Base-by-base conservation (phyloP, 2,888 invertebrate genomes). In the Caenorhabditis panamensis region DNA sequence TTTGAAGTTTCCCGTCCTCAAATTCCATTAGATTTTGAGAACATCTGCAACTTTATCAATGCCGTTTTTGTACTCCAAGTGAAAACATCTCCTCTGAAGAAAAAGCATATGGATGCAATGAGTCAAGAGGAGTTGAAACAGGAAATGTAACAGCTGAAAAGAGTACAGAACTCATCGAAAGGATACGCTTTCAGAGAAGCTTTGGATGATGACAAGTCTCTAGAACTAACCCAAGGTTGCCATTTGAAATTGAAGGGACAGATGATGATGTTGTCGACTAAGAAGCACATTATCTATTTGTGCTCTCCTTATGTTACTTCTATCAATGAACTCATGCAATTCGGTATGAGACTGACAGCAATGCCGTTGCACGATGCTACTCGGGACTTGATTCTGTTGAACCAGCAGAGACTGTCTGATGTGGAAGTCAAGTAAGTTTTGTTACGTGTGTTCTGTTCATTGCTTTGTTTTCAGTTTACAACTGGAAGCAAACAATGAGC, bases 401-500 rank as follows among this genome's bases (percentile, higher is more conserved):
- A 91, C 68, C 90, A 90, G 64, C 88, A 88, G 58, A 83, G 90
- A 16, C 72, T 90, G 11, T 82, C 84, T 3, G 89, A 90, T 79
- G 88, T 90, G 22, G 90, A 90, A 82, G 87, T 87, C 36, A 91
- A 91, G 90, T 90, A 41, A 36, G 67, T 36, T 47, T 9, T 2
- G 13, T 36, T n/a, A 31, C 16, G 0, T 26, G 8, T 28, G 41
- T 11, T 28, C 49, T 31, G n/a, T 54, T 28, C 36, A 8, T 18
- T 49, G 6, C 41, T 2, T 41, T 41, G 13, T 13, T 73, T 87
- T 26, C 69, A 91, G 91, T 72, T 87, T 91, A 41, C 91, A 91
- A 84, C 84, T 91, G 2, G 91, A 92, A 75, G 91, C 91, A 18
- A 91, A 90, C 71, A 92, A 91, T 54, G 91, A 90, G 18, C 90